A percentile compares a stretch with the other conserved stretches of the same genome.
These are phyloP conservation scores for Panurus biarmicus DNA, from an alignment of 2,113 vertebrate genomes.

Conservation along the genomic window DNA sequence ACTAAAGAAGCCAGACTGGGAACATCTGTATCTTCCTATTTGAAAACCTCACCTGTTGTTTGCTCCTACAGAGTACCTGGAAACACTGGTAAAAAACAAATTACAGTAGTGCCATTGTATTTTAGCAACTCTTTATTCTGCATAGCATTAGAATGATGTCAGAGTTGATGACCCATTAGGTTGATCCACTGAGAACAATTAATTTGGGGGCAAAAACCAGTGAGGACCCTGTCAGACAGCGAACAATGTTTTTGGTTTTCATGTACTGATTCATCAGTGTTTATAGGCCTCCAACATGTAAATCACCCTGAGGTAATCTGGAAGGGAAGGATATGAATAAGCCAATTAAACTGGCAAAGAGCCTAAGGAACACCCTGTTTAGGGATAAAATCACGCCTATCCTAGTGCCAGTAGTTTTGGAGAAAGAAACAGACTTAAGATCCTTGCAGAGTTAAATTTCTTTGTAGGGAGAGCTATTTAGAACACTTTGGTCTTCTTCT, in stretches of 20 bases:
- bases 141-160: slow-evolving; percentile 3
- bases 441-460: neutral
- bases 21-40: neutral
- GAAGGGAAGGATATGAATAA: slow-evolving; percentile 67
- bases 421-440: slow-evolving; percentile 32
- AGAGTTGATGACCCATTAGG: slow-evolving; percentile 10
- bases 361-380: slow-evolving; percentile 67
- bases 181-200: slow-evolving; percentile 33
- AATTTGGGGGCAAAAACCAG: slow-evolving; percentile 20
- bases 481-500: neutral
- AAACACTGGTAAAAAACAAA: neutral
- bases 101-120: neutral
- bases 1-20: neutral
- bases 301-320: slow-evolving; percentile 63
- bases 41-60: neutral
- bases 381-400: slow-evolving; percentile 49
- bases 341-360: slow-evolving; percentile 57
- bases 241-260: slow-evolving; percentile 50
- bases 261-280: slow-evolving; percentile 52
- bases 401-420: slow-evolving; percentile 38
- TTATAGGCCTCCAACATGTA: slow-evolving; percentile 56
- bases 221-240: slow-evolving; percentile 12
- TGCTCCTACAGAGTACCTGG: neutral
- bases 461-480: neutral
- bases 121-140: slow-evolving; percentile 7